Evolutionary conservation across 92 coral and sea anemone species (phyloP).

Genomic region (Meandrina meandrites): DNA sequence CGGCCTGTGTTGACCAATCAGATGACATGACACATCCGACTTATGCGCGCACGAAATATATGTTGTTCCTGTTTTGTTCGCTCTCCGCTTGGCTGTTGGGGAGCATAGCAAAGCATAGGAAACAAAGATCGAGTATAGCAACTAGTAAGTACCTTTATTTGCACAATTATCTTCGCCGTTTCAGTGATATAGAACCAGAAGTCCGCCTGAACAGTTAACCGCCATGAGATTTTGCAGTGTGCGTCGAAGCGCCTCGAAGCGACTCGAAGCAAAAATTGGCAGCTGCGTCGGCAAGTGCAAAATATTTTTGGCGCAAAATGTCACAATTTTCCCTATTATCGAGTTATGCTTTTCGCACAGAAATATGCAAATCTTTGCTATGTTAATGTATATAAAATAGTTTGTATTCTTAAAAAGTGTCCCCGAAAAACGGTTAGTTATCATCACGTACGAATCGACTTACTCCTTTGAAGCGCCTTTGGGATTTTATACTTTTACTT

Average conservation of each 20-base stretch:
- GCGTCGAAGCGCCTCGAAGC: neutral
- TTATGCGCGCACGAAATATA: neutral
- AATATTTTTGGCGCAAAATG: neutral
- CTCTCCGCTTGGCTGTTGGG: neutral
- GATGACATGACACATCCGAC: neutral
- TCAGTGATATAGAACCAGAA: neutral
- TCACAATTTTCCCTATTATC: neutral
- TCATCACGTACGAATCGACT: too few relatives aligned
- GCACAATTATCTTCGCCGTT: neutral
- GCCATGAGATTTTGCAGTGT: neutral
- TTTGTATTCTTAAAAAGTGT: too few relatives aligned
- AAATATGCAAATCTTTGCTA: neutral
- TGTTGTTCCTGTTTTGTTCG: neutral
- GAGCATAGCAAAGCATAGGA: neutral
- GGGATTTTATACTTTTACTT: too few relatives aligned
- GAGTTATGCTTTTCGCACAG: neutral
- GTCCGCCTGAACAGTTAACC: too few relatives aligned
- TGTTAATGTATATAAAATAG: too few relatives aligned
- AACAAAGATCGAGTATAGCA: too few relatives aligned
- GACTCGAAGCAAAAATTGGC: neutral
- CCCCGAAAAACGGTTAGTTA: too few relatives aligned
- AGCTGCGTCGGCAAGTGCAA: too few relatives aligned
- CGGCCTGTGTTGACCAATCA: neutral
- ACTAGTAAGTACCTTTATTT: neutral
- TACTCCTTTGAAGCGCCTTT: too few relatives aligned